Conservation (phyloP, 1,140 invertebrate species). For the Aplysia californica region DNA sequence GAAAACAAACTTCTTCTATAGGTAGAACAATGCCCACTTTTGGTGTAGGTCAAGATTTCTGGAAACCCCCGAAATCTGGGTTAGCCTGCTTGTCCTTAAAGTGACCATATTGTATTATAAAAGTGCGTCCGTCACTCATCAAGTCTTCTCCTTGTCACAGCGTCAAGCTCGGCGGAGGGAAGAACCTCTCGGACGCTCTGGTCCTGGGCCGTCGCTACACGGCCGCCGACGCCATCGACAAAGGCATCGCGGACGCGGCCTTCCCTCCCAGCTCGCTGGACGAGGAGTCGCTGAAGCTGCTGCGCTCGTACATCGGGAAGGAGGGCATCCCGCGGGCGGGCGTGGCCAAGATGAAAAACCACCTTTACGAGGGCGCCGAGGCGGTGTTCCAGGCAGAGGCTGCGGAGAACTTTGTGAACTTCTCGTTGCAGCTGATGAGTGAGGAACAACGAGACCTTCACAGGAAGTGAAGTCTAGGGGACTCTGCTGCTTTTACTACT, state of each 20-base stretch:
- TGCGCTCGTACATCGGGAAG: background rate
- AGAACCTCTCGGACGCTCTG: background rate
- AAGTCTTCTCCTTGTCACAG: background rate
- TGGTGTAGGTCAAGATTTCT: background rate
- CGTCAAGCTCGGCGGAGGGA: background rate
- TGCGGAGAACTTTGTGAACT: too few relatives aligned
- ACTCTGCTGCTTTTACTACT: too few relatives aligned
- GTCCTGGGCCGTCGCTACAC: background rate
- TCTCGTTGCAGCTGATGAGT: too few relatives aligned
- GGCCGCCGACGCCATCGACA: background rate
- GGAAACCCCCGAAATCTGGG: background rate
- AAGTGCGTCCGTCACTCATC: background rate
- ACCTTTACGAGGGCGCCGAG: too few relatives aligned
- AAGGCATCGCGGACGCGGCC: background rate
- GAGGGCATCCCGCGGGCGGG: background rate
- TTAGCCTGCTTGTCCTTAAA: background rate
- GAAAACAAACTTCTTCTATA: background rate
- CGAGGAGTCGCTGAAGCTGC: background rate
- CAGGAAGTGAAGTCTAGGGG: too few relatives aligned
- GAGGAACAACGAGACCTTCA: too few relatives aligned
- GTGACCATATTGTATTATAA: background rate
- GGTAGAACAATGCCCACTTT: background rate
- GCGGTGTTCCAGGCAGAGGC: too few relatives aligned
- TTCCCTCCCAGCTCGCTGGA: background rate
- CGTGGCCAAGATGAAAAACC: background rate